Evolutionary conservation across 1,140 invertebrate species (phyloP), one percentile per base, ranked within the genome.

Genomic region (Microplitis demolitor): DNA sequence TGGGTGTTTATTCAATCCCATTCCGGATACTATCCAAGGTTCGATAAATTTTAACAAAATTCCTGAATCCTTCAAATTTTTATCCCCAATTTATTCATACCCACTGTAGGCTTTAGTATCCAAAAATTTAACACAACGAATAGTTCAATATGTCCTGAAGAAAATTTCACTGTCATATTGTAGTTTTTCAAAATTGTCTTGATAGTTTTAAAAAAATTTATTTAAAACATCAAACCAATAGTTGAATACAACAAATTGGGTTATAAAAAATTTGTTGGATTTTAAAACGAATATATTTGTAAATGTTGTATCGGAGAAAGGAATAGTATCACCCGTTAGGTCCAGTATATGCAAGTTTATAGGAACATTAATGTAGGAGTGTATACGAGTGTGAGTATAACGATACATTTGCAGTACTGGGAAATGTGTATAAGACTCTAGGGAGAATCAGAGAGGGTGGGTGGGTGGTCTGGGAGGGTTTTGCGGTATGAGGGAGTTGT

Each of bases 341-440:
- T 76, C 74, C 64, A 67, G 54, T 35, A 24, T 67, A 66, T 33
- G 71, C 63, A 71, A 35, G 67, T 51, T 45, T 45, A 45, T 11
- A 45, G 31, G 6, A 45, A 39, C 45, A 66, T 31, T 66, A 62
- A 70, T 14, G 37, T 61, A 35, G 67, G 72, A 72, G 6, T 45
- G 39, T 45, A 11, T 45, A 11, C 2, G 39, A 45, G 39, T 45
- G 39, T 45, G 39, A 72, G 73, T 45, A 77, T 63, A 45, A 60
- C 63, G 69, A 77, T 77, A 77, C 76, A 75, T 73, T 77, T 77
- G 70, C 45, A 34, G 62, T 37, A 69, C 6, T 45, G 39, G 39
- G 6, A 45, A 45, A 11, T 58, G 73, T 70, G 60, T 71, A 74
- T 71, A 74, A 45, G 74, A 73, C 50, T 50, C 24, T 24, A 24